A percentile compares a stretch with the other conserved stretches of the same genome.
Evolutionary conservation across 2,113 vertebrate genomes (phyloP).

Genomic region (Siniperca knerii): DNA sequence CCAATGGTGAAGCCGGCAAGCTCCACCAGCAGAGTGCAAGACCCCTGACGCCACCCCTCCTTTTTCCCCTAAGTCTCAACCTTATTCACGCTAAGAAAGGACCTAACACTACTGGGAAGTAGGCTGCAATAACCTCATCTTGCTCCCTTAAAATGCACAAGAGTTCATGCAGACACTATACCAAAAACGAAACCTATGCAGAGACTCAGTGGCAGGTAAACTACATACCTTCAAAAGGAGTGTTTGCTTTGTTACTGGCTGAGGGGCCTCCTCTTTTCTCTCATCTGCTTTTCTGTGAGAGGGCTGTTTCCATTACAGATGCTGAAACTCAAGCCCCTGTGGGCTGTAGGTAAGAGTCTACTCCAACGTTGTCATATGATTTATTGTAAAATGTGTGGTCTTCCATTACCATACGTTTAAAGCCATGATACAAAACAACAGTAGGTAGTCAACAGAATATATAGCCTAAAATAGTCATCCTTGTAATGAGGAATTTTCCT

Average conservation of each 20-base stretch:
- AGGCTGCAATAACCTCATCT: constrained; percentile 80
- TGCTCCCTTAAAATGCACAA: constrained; percentile 24
- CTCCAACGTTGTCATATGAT: constrained; percentile 56
- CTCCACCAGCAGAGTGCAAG: constrained; percentile 88
- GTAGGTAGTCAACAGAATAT: neutral
- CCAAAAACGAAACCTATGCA: constrained; percentile 29
- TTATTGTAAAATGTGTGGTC: constrained; percentile 49
- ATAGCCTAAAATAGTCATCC: neutral
- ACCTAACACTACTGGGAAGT: constrained; percentile 85
- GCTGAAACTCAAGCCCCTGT: constrained; percentile 68
- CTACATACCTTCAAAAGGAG: constrained; percentile 52
- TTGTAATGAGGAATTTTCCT: constrained; percentile 57
- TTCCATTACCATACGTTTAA: constrained; percentile 14
- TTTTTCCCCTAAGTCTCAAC: constrained; percentile 29
- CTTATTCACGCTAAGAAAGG: constrained; percentile 88
- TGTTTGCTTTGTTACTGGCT: constrained; percentile 70
- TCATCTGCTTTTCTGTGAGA: constrained; percentile 74
- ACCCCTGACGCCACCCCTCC: constrained; percentile 84
- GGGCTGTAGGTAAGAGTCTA: constrained; percentile 64
- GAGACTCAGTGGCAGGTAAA: constrained; percentile 53
- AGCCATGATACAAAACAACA: constrained; percentile 33
- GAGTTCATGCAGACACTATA: constrained; percentile 81
- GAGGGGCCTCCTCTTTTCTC: constrained; percentile 53
- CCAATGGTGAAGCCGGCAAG: constrained; percentile 87
- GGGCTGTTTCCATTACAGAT: constrained; percentile 63